phyloP scores from a whole-genome alignment of 2,113 vertebrate species.

The Peromyscus californicus region DNA sequence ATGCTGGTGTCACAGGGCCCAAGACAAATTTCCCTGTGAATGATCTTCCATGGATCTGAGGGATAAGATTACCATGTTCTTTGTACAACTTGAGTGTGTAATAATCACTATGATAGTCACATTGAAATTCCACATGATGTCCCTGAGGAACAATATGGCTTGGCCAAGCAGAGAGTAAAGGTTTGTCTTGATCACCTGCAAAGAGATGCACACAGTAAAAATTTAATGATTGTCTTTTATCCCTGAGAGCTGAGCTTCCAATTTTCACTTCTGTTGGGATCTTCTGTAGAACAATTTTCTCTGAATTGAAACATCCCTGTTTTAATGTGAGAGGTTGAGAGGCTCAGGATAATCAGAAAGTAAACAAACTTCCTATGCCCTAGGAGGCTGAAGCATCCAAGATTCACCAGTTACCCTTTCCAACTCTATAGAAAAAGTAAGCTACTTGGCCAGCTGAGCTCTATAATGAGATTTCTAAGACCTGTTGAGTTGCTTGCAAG shows the following conservation, averaged over 20 bases:
- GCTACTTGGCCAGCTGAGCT: neutral
- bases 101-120: neutral
- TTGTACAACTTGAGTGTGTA: neutral
- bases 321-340: neutral
- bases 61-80: fast-evolving
- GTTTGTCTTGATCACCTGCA: neutral
- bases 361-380: neutral
- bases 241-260: neutral
- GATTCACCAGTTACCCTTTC: neutral
- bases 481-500: no score
- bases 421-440: neutral
- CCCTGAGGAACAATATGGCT: neutral
- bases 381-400: fast-evolving
- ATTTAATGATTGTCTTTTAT: neutral
- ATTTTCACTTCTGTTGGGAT: neutral
- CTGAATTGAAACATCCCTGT: neutral
- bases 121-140: neutral
- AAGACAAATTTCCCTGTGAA: fast-evolving
- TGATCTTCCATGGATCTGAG: fast-evolving
- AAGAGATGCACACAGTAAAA: neutral
- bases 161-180: neutral
- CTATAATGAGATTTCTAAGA: no score
- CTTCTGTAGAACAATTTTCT: neutral
- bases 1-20: neutral
- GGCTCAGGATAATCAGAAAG: neutral